Evolutionary conservation across 2,113 vertebrate species (phyloP), one percentile per base, ranked within the genome.

Genomic region (Stigmatopora argus): DNA sequence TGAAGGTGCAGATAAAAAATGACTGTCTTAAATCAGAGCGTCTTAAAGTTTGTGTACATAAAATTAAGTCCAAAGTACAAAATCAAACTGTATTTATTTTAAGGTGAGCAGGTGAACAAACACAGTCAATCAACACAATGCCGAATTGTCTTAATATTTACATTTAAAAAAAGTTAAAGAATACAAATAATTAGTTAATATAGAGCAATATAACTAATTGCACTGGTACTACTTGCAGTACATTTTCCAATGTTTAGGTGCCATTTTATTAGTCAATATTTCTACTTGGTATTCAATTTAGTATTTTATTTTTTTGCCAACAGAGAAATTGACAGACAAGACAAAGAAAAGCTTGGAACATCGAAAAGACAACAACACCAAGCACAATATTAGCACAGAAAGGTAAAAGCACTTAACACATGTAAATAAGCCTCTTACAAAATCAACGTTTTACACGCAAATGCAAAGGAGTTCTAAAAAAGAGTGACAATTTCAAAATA

Each of bases 301-400:
- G 13, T 23, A 47, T 18, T 41, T 75, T 34, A 57, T 14, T 44
- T 74, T 23, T 72, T 71, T 38, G 48, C 12, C n/a, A 69, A 67
- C 77, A 92, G 90, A 87, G 59, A 86, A 79, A 72, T 64, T 78
- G 5, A 73, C 75, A 2, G 75, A 87, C 63, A 85, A 61, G 59
- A 61, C 76, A 73, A 86, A 71, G 57, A 70, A 60, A 77, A 60
- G 34, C 48, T 49, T 62, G 21, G 83, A 78, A 49, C 83, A 64
- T 4, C 72, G 85, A 52, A 83, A 64, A 44, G 65, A 59, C 0
- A 81, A 78, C 75, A 55, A 73, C 56, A 71, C 67, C 15, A 19
- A 38, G 23, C 69, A 78, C 44, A 82, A 74, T 52, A 51, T 67
- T 62, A 84, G 23, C 68, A 64, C 68, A 62, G 89, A 89, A 18